Evolutionary conservation across 2,888 invertebrate genomes (phyloP), one percentile per base, ranked within the genome.

Genomic region (Hecatera dysodea): DNA sequence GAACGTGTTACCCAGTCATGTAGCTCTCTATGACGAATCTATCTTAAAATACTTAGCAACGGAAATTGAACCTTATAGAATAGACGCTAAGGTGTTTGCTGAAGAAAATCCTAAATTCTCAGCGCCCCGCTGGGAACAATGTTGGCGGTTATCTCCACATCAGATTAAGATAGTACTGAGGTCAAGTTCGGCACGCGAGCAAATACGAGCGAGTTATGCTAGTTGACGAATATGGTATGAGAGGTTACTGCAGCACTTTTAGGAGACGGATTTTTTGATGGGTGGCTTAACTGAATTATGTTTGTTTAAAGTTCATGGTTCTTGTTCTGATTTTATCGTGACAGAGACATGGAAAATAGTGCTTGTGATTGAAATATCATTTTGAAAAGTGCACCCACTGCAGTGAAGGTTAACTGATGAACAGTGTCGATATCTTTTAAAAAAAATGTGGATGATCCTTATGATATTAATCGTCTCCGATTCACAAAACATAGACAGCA

Each of bases 121-220:
- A 82, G 87, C 82, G 80, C 86, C 94, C 94, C 92, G 93, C 93
- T 92, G 94, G 84, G 94, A 92, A 90, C 94, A 90, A 92, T 92
- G 93, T 92, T 90, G 92, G 92, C 89, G 92, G 93, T 92, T 94
- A 94, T 94, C 95, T 93, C 86, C 75, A 85, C 90, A 93, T 94
- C 93, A 91, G 93, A 93, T 94, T 92, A 89, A 94, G 93, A 93
- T 94, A 93, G 90, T 88, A 80, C 85, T 84, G 90, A 93, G 95
- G 95, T 95, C 94, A 93, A 91, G 92, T 92, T 90, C 89, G 90
- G 93, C 93, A 93, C 92, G 93, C 91, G 90, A 92, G 90, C 89
- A 86, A 88, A 90, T 91, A 90, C 89, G 87, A 83, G 86, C 84
- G 84, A 87, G 89, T 85, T 89, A 87, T 88, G 85, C 84, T 81